phyloP scores from a whole-genome alignment of 2,797 vertebrate species.

The Channallabes apus region DNA sequence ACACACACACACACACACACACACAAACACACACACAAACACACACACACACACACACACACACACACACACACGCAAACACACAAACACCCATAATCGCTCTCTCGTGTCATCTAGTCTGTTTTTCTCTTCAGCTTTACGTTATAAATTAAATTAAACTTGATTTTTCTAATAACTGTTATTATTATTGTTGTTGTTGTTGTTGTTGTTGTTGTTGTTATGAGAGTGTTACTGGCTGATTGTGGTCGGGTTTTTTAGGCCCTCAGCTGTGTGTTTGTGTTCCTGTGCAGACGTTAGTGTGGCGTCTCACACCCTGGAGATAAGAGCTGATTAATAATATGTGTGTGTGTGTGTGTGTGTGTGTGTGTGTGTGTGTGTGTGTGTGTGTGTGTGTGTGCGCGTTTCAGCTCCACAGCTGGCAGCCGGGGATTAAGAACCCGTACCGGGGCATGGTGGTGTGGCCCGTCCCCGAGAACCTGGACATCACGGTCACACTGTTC shows the following conservation, averaged over 20 bases:
- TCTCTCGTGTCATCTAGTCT: too few relatives aligned
- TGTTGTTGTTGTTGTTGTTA: neutral
- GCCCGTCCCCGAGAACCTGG: constrained; percentile 91
- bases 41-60: too few relatives aligned
- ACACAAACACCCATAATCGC: neutral
- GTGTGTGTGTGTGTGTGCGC: constrained; percentile 36
- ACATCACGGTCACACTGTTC: constrained; percentile 89
- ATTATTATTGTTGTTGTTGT: neutral
- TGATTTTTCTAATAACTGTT: neutral
- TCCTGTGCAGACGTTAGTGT: neutral
- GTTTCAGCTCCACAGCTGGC: constrained; percentile 86
- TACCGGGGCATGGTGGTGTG: constrained; percentile 88
- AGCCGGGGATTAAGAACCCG: constrained; percentile 90
- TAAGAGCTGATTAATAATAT: neutral
- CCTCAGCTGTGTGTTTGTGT: neutral
- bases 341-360: neutral
- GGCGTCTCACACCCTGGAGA: too few relatives aligned
- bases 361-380: too few relatives aligned
- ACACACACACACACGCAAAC: too few relatives aligned
- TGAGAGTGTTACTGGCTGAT: neutral
- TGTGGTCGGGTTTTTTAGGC: neutral
- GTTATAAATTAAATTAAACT: neutral
- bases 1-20: too few relatives aligned
- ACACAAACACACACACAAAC: too few relatives aligned
- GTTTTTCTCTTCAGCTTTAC: neutral